Conservation (phyloP, 2,797 vertebrate genomes). For the Phalanger gymnotis region DNA sequence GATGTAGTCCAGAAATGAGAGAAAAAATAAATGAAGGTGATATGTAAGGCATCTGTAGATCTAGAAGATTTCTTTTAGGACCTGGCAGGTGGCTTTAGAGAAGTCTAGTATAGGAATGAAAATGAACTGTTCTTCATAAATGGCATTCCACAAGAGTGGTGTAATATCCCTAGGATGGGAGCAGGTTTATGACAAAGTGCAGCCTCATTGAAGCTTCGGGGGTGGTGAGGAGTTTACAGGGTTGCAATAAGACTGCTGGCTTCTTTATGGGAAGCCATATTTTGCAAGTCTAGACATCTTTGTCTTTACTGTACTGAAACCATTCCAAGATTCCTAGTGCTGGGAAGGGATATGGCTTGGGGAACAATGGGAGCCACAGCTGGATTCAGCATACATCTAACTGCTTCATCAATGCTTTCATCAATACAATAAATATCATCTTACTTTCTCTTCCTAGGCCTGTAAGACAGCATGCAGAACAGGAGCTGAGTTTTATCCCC, state of each 20-base stretch:
- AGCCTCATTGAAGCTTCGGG: not conserved
- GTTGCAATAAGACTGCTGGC: not conserved
- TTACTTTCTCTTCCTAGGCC: not conserved
- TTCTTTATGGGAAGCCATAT: not conserved
- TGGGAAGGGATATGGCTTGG: not conserved
- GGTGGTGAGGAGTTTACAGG: not conserved
- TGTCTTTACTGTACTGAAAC: not conserved
- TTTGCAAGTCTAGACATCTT: not conserved
- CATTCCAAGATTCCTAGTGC: not conserved
- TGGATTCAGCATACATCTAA: not conserved
- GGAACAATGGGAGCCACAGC: not conserved
- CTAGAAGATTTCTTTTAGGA: not conserved
- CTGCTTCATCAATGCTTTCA: not conserved
- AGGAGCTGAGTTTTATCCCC: not conserved
- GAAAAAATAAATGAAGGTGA: not conserved
- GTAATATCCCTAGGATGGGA: not conserved
- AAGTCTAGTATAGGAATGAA: not conserved
- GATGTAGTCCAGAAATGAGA: not conserved
- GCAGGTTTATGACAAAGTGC: not conserved
- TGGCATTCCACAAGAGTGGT: not conserved
- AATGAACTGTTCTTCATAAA: not conserved
- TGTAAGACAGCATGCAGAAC: not conserved
- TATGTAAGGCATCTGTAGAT: not conserved
- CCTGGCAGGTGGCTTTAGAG: not conserved
- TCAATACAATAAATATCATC: not conserved